These are phyloP conservation scores for Anarsia innoxiella DNA, from an alignment of 2,888 invertebrate genomes.

Conservation along the genomic window DNA sequence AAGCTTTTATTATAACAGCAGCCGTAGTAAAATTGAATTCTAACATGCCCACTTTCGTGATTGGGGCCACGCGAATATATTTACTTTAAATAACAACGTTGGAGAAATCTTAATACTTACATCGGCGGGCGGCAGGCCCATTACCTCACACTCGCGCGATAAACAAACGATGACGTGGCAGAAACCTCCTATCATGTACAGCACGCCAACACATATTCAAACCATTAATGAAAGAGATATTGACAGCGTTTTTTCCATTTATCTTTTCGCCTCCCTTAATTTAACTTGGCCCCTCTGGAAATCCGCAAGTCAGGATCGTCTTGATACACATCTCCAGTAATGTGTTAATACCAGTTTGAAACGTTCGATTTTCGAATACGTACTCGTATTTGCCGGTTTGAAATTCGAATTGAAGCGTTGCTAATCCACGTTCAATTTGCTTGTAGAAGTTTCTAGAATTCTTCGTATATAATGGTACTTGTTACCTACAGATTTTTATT, in stretches of 20 bases:
- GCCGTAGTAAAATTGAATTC: not conserved
- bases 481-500: too few species aligned
- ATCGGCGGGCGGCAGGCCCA: too few species aligned
- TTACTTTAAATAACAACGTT: constrained; percentile 25
- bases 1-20: too few species aligned
- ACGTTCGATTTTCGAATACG: too few species aligned
- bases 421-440: too few species aligned
- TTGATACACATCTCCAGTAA: too few species aligned
- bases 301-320: constrained; percentile 43
- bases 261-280: constrained; percentile 54
- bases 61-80: constrained; percentile 31
- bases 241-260: constrained; percentile 57
- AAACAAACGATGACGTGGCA: constrained; percentile 15
- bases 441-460: too few species aligned
- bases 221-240: constrained; percentile 62
- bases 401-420: too few species aligned
- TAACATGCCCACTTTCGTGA: constrained; percentile 34
- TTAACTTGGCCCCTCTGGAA: constrained; percentile 43
- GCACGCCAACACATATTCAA: constrained; percentile 49
- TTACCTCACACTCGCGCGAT: too few species aligned
- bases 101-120: constrained; percentile 31
- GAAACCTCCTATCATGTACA: constrained; percentile 36
- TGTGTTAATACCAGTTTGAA: too few species aligned
- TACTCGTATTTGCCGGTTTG: too few species aligned
- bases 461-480: too few species aligned